Conservation (phyloP, 2,113 vertebrate species). For the Delphinus delphis region DNA sequence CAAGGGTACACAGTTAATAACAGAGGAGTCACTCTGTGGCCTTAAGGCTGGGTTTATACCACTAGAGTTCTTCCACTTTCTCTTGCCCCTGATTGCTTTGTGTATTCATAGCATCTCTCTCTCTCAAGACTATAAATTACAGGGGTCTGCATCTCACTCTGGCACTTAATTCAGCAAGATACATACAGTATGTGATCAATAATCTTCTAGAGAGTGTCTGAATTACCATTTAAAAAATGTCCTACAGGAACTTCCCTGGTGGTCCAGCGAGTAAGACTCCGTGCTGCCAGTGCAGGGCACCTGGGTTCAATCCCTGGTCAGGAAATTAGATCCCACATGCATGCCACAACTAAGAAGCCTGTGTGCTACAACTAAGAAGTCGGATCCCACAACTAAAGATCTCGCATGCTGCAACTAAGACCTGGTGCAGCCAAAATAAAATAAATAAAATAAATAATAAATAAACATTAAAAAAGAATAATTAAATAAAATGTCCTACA, state of each 20-base stretch:
- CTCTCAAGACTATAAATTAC: background rate
- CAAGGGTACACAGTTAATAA: background rate
- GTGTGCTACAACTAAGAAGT: no score
- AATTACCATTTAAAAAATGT: background rate
- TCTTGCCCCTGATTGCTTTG: background rate
- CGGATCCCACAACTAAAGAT: no score
- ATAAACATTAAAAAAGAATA: no score
- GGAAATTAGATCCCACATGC: no score
- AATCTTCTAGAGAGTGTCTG: background rate
- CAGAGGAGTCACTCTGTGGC: background rate
- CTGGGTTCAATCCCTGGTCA: no score
- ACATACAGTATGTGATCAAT: background rate
- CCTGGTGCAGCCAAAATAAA: no score
- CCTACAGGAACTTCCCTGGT: no score
- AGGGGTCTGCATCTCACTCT: background rate
- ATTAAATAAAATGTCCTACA: background rate
- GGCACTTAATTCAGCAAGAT: background rate
- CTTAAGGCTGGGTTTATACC: background rate
- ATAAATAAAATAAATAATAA: no score
- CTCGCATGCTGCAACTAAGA: no score
- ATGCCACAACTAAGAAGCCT: no score
- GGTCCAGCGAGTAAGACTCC: no score
- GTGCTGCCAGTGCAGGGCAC: no score
- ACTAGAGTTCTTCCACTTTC: background rate
- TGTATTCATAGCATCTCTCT: background rate